Conservation (phyloP, 2,113 vertebrate species). For the Silurus glanis region DNA sequence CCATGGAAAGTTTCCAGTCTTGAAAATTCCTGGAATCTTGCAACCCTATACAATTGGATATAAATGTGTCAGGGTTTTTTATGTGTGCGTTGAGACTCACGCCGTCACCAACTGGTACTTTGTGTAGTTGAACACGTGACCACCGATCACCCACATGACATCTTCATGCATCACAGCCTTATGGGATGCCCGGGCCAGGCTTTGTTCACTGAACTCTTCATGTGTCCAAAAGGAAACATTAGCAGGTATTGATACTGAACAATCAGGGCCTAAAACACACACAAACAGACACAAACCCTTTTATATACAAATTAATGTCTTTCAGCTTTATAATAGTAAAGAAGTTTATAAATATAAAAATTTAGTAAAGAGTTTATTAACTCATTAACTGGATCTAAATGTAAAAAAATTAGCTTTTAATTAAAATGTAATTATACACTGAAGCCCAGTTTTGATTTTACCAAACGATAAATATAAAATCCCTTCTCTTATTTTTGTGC, state of each 20-base stretch:
- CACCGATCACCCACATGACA: constrained; percentile 94
- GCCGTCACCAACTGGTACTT: constrained; percentile 91
- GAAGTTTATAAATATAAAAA: neutral
- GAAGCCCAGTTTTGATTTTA: neutral
- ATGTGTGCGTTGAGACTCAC: constrained; percentile 77
- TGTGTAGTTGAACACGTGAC: constrained; percentile 94
- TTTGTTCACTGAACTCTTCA: constrained; percentile 76
- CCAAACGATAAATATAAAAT: neutral
- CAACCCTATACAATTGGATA: neutral
- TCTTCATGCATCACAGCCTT: constrained; percentile 84
- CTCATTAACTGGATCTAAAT: neutral
- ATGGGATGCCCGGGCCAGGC: constrained; percentile 88
- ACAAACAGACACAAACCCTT: too few relatives aligned
- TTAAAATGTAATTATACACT: neutral
- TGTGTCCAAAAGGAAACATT: constrained; percentile 88
- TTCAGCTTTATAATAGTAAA: neutral
- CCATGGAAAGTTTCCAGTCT: too few relatives aligned
- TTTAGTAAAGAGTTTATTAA: neutral
- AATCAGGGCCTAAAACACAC: constrained; percentile 81
- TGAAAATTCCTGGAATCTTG: too few relatives aligned
- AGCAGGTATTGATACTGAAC: constrained; percentile 85
- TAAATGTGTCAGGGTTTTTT: neutral
- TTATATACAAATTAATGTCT: neutral
- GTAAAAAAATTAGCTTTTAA: neutral
- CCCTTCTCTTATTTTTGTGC: too few relatives aligned